Evolutionary conservation across 2,113 vertebrate species (phyloP).

Genomic region (Chunga burmeisteri): DNA sequence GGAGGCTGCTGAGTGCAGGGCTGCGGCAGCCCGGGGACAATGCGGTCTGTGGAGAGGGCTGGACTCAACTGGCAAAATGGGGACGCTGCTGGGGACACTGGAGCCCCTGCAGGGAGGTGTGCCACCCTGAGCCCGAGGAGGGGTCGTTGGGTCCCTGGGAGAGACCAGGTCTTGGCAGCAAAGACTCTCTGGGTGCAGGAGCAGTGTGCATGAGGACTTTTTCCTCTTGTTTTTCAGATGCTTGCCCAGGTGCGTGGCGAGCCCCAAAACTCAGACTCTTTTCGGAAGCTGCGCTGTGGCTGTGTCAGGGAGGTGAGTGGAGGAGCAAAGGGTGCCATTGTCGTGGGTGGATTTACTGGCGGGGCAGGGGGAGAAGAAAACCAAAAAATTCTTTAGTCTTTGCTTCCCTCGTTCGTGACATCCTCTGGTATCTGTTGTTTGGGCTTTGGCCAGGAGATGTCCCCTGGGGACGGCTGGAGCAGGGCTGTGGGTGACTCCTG

Average conservation of each 20-base stretch:
- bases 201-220: not conserved
- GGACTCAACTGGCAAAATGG: not conserved
- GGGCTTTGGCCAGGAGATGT: not conserved
- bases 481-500: not conserved
- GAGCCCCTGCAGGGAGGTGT: not conserved
- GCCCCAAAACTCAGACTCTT: not conserved
- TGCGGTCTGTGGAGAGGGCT: not conserved
- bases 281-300: not conserved
- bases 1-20: not conserved
- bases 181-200: not conserved
- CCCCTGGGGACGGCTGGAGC: not conserved
- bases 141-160: not conserved
- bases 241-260: not conserved
- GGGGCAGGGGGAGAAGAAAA: not conserved
- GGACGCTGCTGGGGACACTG: accelerated
- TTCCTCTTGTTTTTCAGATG: not conserved
- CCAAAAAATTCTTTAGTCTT: not conserved
- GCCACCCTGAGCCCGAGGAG: not conserved
- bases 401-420: not conserved
- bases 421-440: not conserved
- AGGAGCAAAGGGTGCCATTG: not conserved
- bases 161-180: too few species aligned
- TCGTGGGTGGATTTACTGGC: not conserved
- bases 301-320: slow-evolving; percentile 29
- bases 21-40: too few species aligned